These are phyloP conservation scores for Eufriesea mexicana DNA, from an alignment of 1,140 invertebrate species.

Conservation along the genomic window DNA sequence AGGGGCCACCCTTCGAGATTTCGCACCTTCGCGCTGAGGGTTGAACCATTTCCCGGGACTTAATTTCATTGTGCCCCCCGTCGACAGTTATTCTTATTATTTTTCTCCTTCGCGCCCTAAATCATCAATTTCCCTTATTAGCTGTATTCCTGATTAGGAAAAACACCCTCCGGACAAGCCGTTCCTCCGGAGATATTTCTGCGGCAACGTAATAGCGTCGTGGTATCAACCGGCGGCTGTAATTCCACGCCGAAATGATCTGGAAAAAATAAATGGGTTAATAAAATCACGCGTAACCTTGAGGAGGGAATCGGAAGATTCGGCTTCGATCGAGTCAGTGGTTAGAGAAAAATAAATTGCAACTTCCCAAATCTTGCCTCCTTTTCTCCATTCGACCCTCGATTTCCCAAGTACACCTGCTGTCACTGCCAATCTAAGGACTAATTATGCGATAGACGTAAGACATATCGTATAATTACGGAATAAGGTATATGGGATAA, in stretches of 20 bases:
- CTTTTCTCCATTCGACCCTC: background rate
- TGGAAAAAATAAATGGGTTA: slow-evolving; percentile 43
- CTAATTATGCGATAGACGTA: too few species aligned
- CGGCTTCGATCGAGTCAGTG: too few species aligned
- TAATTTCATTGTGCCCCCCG: slow-evolving; percentile 35
- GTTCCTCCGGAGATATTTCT: slow-evolving; percentile 2
- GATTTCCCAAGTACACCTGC: too few species aligned
- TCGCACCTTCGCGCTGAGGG: slow-evolving; percentile 23
- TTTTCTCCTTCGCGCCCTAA: slow-evolving; percentile 35
- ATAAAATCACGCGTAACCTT: background rate
- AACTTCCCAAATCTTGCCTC: background rate
- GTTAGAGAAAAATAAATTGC: too few species aligned
- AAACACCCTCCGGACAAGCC: background rate
- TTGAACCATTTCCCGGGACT: slow-evolving; percentile 16
- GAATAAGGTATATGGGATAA: too few species aligned
- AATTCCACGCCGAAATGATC: slow-evolving; percentile 28
- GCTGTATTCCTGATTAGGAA: slow-evolving; percentile 27
- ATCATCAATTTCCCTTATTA: slow-evolving; percentile 53
- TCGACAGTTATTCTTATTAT: slow-evolving; percentile 40
- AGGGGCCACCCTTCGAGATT: slow-evolving; percentile 46
- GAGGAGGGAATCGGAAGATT: background rate
- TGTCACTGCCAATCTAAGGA: too few species aligned
- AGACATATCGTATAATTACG: too few species aligned
- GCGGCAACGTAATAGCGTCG: background rate
- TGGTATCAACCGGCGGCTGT: background rate